Evolutionary conservation across 2,888 invertebrate species (phyloP).

Genomic region (Orthonevra nobilis): DNA sequence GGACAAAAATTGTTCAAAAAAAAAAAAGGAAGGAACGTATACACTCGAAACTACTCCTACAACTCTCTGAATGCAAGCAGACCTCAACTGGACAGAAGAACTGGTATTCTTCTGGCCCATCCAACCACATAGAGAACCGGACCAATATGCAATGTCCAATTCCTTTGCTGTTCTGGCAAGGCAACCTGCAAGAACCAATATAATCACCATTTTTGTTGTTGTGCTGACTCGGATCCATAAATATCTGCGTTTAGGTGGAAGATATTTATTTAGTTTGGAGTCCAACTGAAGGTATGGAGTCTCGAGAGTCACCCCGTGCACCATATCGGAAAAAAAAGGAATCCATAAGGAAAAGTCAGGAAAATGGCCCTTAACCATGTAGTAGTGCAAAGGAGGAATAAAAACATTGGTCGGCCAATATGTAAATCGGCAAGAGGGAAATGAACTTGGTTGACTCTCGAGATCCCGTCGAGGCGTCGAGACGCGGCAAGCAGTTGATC

Average conservation of each 20-base stretch:
- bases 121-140: slow-evolving; percentile 55
- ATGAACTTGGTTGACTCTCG: slow-evolving; percentile 63
- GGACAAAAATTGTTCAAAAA: slow-evolving; percentile 26
- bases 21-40: slow-evolving; percentile 1
- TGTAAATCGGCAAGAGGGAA: slow-evolving; percentile 66
- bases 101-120: slow-evolving; percentile 49
- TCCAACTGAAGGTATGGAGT: slow-evolving; percentile 8
- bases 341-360: slow-evolving; percentile 33
- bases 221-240: slow-evolving; percentile 50
- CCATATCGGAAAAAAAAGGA: slow-evolving; percentile 48
- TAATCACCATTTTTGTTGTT: slow-evolving; percentile 36
- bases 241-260: slow-evolving; percentile 42
- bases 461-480: background rate
- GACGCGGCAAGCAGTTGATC: slow-evolving; percentile 9
- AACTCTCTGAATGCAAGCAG: slow-evolving; percentile 41
- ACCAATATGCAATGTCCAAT: slow-evolving; percentile 63
- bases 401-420: slow-evolving; percentile 53
- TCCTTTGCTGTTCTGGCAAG: background rate
- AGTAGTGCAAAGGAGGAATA: background rate
- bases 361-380: slow-evolving; percentile 56
- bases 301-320: slow-evolving; percentile 18
- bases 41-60: slow-evolving; percentile 61
- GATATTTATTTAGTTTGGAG: slow-evolving; percentile 52
- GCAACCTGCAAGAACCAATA: slow-evolving; percentile 51
- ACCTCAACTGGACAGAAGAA: slow-evolving; percentile 41